Percentiles rank a stretch among this genome's conserved stretches.
phyloP scores from a whole-genome alignment of 2,888 invertebrate species.

The Eupithecia subfuscata region DNA sequence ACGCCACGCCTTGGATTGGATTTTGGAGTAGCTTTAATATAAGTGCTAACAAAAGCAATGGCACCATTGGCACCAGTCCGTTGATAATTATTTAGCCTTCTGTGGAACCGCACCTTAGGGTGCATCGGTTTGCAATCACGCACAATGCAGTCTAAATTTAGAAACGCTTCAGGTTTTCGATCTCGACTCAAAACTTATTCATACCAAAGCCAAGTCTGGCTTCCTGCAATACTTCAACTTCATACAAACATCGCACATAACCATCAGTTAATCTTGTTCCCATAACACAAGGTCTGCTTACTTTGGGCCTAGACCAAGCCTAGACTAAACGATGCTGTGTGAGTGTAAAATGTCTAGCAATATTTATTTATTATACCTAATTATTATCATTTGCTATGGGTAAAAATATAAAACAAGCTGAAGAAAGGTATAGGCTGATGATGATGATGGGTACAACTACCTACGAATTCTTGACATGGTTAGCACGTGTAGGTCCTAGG shows the following conservation, averaged over 20 bases:
- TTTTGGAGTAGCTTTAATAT: not conserved
- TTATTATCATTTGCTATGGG: not conserved
- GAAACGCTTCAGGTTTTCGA: slow-evolving; percentile 32
- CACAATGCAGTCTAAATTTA: slow-evolving; percentile 58
- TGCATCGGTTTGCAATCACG: slow-evolving; percentile 41
- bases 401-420: not conserved
- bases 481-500: no score
- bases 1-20: not conserved
- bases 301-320: not conserved
- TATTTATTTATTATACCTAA: not conserved
- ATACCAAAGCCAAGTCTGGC: not conserved
- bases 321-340: not conserved
- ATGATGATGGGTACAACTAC: no score
- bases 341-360: not conserved
- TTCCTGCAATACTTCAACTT: not conserved
- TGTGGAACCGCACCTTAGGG: slow-evolving; percentile 46
- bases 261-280: not conserved
- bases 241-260: not conserved
- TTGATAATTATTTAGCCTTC: slow-evolving; percentile 1
- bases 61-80: not conserved
- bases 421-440: no score
- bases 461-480: no score
- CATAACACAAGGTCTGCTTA: not conserved
- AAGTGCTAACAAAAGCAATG: not conserved
- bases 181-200: slow-evolving; percentile 25